Evolutionary conservation across 1,140 invertebrate genomes (phyloP).

Genomic region (Drosophila prosaltans): DNA sequence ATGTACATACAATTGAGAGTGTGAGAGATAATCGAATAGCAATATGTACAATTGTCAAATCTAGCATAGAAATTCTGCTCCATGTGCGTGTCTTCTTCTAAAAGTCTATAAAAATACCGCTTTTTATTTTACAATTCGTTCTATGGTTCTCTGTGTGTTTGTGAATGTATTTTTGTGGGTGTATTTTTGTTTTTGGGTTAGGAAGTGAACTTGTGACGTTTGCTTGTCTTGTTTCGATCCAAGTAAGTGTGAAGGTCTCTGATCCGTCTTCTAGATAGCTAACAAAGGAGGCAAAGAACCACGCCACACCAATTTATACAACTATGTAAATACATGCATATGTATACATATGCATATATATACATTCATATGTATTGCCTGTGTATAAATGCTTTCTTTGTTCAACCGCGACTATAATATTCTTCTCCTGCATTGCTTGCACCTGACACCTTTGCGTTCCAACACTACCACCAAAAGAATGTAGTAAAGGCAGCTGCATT

Average conservation of each 20-base stretch:
- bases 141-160: slow-evolving; percentile 2
- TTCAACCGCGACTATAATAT: slow-evolving; percentile 17
- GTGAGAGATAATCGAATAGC: no score
- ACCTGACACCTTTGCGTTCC: not conserved
- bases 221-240: slow-evolving; percentile 9
- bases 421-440: slow-evolving; percentile 8
- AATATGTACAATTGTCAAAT: slow-evolving; percentile 7
- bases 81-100: slow-evolving; percentile 18
- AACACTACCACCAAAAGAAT: not conserved
- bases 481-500: slow-evolving; percentile 17
- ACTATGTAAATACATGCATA: not conserved
- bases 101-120: slow-evolving; percentile 22
- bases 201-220: slow-evolving; percentile 44
- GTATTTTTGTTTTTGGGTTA: slow-evolving; percentile 30
- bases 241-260: slow-evolving; percentile 14
- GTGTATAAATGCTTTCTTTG: not conserved
- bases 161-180: not conserved
- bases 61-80: slow-evolving; percentile 15
- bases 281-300: slow-evolving; percentile 5
- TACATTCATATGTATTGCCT: slow-evolving; percentile 1
- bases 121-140: slow-evolving; percentile 9
- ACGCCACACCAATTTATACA: slow-evolving; percentile 5
- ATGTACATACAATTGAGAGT: not conserved
- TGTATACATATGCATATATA: not conserved
- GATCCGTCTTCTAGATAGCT: slow-evolving; percentile 3